Evolutionary conservation across 2,888 invertebrate species (phyloP).

Genomic region (Priocnemis perturbator): DNA sequence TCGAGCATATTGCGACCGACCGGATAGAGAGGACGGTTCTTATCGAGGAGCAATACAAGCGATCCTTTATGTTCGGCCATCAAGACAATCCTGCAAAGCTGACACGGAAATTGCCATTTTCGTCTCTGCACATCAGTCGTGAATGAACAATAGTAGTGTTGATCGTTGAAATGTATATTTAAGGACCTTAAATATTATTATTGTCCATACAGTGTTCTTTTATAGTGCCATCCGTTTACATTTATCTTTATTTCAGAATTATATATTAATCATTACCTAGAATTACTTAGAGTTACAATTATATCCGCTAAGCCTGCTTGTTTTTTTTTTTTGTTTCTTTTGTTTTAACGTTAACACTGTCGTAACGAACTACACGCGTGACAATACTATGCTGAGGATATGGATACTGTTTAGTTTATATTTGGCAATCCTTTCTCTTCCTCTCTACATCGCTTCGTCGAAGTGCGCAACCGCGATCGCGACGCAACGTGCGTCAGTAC

Average conservation of each 20-base stretch:
- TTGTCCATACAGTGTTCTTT: conserved; percentile 72
- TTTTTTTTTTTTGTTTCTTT: conserved; percentile 30
- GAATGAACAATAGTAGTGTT: conserved; percentile 31
- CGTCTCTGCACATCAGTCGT: background rate
- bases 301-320: conserved; percentile 53
- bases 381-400: conserved; percentile 56
- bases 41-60: conserved; percentile 70
- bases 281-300: conserved; percentile 63
- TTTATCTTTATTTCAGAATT: conserved; percentile 55
- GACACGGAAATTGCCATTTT: background rate
- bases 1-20: conserved; percentile 70
- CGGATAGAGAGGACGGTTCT: conserved; percentile 69
- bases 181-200: conserved; percentile 72
- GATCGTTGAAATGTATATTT: conserved; percentile 64
- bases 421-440: conserved; percentile 39
- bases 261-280: conserved; percentile 63
- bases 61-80: conserved; percentile 35
- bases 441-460: conserved; percentile 24
- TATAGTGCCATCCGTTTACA: conserved; percentile 64
- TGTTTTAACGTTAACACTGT: conserved; percentile 51
- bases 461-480: conserved; percentile 37
- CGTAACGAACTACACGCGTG: conserved; percentile 54
- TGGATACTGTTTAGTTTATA: conserved; percentile 46
- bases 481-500: conserved; percentile 5
- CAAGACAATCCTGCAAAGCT: background rate